Evolutionary conservation across 2,113 vertebrate species (phyloP), one percentile per base, ranked within the genome.

Genomic region (Amblyornis subalaris): DNA sequence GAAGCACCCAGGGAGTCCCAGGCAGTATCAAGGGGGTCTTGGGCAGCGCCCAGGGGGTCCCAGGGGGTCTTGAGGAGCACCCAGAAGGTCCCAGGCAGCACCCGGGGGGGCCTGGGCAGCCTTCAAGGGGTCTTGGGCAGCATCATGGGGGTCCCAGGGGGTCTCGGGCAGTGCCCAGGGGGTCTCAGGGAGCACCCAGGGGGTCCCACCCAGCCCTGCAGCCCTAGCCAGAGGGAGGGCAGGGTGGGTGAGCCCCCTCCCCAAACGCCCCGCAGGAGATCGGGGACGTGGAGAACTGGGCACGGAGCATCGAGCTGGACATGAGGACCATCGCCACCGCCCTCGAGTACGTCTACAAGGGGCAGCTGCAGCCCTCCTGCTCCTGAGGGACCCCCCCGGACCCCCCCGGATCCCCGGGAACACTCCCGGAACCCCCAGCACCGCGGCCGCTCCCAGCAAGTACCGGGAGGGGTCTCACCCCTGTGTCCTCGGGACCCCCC

Each of bases 251-350:
- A 65, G 42, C 44, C 65, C 44, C 44, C 45, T 67, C 65, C 65
- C 65, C 65, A 50, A 28, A 36, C 2, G 4, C 8, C 35, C 35
- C 19, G 40, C 96, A 99, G 99, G 99, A 99, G 97, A 99, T 99
- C 13, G 99, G 99, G 3, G 99, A 99, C 23, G 99, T 99, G 94
- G 99, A 99, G 96, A 99, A 99, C 95, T 99, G 99, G 99, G 99
- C 99, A 0, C 98, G 99, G 50, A 99, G 99, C 94, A 99, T 99
- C 22, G 99, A 99, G 97, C 98, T 99, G 98, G 99, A 99, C 97
- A 99, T 99, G 99, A 98, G 99, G 81, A 99, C 99, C 44, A 99
- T 99, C 3, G 98, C 99, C 93, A 99, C 99, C 0, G 99, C 99
- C 8, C 97, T 99, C 89, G 99, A 99, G 84, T 99, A 99, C 2